Evolutionary conservation across 2,888 invertebrate species (phyloP).

Genomic region (Drosophila longiperda): DNA sequence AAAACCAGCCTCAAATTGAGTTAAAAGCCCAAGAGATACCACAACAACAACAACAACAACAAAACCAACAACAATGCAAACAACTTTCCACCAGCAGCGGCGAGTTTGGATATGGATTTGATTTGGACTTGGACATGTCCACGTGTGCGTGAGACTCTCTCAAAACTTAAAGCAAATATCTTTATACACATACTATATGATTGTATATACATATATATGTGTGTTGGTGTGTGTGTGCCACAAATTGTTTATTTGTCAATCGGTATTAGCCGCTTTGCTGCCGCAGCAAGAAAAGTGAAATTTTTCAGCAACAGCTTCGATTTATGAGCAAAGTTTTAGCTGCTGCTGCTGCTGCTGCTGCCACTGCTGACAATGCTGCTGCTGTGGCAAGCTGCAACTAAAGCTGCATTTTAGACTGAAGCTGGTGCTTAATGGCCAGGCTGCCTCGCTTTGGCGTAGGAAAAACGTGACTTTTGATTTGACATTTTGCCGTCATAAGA

Average conservation of each 20-base stretch:
- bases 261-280: constrained; percentile 60
- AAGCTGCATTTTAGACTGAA: constrained; percentile 8
- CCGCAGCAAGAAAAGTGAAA: constrained; percentile 68
- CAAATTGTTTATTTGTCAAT: constrained; percentile 78
- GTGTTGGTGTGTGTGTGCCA: constrained; percentile 48
- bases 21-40: constrained; percentile 67
- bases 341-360: constrained; percentile 1
- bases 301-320: constrained; percentile 58
- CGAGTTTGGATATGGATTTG: constrained; percentile 58
- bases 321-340: constrained; percentile 53
- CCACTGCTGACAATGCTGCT: background rate
- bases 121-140: constrained; percentile 64
- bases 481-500: constrained; percentile 73
- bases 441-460: constrained; percentile 32
- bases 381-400: constrained; percentile 16
- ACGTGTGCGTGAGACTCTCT: constrained; percentile 61
- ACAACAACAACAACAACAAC: constrained; percentile 18
- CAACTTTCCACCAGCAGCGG: constrained; percentile 71
- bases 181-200: constrained; percentile 21
- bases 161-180: constrained; percentile 32
- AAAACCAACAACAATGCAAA: constrained; percentile 52
- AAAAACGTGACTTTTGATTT: constrained; percentile 76
- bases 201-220: constrained; percentile 5
- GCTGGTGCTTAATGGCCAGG: constrained; percentile 36
- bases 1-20: constrained; percentile 70